These are phyloP conservation scores for Emydoidea blandingii DNA, from an alignment of 2,797 vertebrate genomes.

Conservation along the genomic window DNA sequence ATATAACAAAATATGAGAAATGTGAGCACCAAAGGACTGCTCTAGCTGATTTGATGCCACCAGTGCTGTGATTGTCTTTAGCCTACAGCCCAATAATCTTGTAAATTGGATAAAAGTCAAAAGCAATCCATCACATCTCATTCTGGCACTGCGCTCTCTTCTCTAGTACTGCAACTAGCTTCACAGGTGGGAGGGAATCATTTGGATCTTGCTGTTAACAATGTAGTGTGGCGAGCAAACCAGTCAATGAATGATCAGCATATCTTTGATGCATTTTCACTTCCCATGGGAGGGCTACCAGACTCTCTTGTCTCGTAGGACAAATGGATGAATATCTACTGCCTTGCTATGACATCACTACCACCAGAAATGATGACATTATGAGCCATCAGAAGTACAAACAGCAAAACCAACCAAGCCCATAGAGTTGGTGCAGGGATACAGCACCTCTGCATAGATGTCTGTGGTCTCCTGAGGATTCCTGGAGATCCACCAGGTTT, in stretches of 20 bases:
- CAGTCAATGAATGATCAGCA: not conserved
- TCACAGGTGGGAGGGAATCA: not conserved
- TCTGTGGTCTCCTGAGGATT: not conserved
- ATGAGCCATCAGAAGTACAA: not conserved
- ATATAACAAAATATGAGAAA: not conserved
- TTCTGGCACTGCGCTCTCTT: not conserved
- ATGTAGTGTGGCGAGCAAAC: not conserved
- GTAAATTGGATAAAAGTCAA: conserved; percentile 45
- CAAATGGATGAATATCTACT: not conserved
- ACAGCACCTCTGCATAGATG: rapidly evolving
- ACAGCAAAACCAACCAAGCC: not conserved
- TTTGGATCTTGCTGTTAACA: not conserved
- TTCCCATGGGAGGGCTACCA: not conserved
- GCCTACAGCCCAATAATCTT: not conserved
- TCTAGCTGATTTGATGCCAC: not conserved
- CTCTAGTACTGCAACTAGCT: conserved; percentile 15
- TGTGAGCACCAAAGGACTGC: rapidly evolving
- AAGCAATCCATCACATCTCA: conserved; percentile 26
- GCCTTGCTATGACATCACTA: not conserved
- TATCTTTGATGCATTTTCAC: not conserved
- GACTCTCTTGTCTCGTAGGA: not conserved
- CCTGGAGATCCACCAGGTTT: not conserved
- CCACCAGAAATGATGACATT: not conserved
- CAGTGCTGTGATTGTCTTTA: not conserved
- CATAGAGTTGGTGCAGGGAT: not conserved